phyloP scores from a whole-genome alignment of 2,797 vertebrate genomes.

The Menidia menidia region DNA sequence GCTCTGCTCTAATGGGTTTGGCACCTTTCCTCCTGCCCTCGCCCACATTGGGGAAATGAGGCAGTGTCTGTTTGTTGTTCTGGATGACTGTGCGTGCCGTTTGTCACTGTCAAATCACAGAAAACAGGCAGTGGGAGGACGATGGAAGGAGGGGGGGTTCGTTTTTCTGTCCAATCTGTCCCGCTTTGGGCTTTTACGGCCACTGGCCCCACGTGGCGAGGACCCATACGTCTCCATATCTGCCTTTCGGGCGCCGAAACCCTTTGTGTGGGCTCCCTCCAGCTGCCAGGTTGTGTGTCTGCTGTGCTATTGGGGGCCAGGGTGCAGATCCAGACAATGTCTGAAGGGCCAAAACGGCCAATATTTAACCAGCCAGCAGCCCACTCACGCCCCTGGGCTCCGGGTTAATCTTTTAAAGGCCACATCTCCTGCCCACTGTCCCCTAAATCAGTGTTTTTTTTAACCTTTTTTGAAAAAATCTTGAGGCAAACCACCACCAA shows the following conservation, averaged over 20 bases:
- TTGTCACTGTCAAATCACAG: conserved; percentile 78
- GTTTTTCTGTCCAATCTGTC: conserved; percentile 74
- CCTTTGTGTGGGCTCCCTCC: conserved; percentile 78
- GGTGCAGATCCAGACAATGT: conserved; percentile 77
- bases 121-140: conserved; percentile 70
- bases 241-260: conserved; percentile 72
- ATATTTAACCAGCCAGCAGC: conserved; percentile 78
- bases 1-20: conserved; percentile 79
- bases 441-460: too few species aligned
- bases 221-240: conserved; percentile 79
- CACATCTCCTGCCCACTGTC: conserved; percentile 65
- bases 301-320: conserved; percentile 62
- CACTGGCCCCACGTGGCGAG: conserved; percentile 73
- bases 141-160: conserved; percentile 55
- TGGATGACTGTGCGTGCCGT: conserved; percentile 67
- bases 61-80: conserved; percentile 82
- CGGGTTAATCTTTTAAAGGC: conserved; percentile 80
- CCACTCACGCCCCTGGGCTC: conserved; percentile 70
- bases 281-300: conserved; percentile 77
- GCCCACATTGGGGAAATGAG: conserved; percentile 82
- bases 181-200: conserved; percentile 72
- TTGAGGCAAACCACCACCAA: too few species aligned
- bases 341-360: conserved; percentile 59
- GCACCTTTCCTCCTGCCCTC: conserved; percentile 78
- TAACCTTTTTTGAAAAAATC: too few species aligned